These are phyloP conservation scores for Bufo gargarizans DNA, from an alignment of 2,113 vertebrate genomes.

Conservation along the genomic window DNA sequence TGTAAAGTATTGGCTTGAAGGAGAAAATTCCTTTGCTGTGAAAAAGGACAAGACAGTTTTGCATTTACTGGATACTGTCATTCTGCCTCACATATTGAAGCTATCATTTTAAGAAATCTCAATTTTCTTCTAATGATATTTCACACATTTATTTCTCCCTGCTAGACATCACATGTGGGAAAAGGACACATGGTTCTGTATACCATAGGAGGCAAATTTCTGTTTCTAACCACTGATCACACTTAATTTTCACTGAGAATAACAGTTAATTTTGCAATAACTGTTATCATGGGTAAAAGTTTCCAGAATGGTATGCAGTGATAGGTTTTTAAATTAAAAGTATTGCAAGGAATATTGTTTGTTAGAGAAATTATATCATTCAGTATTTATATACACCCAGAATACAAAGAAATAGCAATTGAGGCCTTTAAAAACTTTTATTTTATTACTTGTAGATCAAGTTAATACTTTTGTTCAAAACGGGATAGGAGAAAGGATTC, in stretches of 20 bases:
- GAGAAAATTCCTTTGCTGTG: neutral
- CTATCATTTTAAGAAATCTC: slow-evolving; percentile 22
- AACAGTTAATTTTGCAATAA: slow-evolving; percentile 44
- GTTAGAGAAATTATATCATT: neutral
- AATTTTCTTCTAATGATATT: slow-evolving; percentile 43
- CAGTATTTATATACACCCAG: neutral
- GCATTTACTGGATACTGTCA: neutral
- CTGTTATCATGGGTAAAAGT: slow-evolving; percentile 45
- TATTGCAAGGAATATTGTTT: slow-evolving; percentile 9
- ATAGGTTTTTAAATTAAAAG: slow-evolving; percentile 33
- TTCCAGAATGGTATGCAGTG: slow-evolving; percentile 24
- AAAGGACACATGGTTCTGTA: slow-evolving; percentile 47
- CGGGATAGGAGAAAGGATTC: no score
- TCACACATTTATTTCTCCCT: slow-evolving; percentile 49
- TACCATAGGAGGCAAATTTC: slow-evolving; percentile 27
- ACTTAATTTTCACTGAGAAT: slow-evolving; percentile 50
- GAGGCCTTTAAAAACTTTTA: neutral
- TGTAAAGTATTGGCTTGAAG: no score
- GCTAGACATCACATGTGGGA: slow-evolving; percentile 53
- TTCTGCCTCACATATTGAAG: neutral
- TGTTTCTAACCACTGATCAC: slow-evolving; percentile 41
- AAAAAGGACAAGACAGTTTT: neutral
- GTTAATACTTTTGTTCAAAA: neutral
- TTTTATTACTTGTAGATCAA: neutral
- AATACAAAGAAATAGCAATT: neutral